Percentiles rank a stretch among this genome's conserved stretches.
phyloP scores from a whole-genome alignment of 64 coral and sea anemone species.

The Acropora yongei region DNA sequence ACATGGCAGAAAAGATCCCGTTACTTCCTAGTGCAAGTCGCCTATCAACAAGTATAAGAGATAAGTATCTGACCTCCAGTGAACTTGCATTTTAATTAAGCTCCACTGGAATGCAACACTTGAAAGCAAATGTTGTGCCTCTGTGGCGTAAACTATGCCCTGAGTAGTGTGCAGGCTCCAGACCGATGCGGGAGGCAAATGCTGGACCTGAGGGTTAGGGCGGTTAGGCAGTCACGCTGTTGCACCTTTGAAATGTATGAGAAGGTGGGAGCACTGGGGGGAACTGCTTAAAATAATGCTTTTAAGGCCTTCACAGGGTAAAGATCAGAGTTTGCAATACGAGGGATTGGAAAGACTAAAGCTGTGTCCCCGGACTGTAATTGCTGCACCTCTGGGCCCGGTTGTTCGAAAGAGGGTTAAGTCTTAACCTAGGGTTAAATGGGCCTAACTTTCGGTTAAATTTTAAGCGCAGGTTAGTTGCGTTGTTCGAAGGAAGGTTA shows the following conservation, averaged over 20 bases:
- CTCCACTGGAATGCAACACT: background rate
- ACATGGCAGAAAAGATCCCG: too few species aligned
- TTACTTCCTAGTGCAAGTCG: too few species aligned
- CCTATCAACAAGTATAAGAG: background rate
- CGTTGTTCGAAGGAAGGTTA: too few species aligned
- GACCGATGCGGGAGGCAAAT: background rate
- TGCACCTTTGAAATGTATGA: background rate
- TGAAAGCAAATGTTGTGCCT: background rate
- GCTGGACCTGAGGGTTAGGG: too few species aligned
- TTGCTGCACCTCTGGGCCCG: background rate
- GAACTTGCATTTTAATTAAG: background rate
- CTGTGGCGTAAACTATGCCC: slow-evolving; percentile 24
- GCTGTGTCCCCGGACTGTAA: background rate
- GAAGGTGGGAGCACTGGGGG: background rate
- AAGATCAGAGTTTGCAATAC: background rate
- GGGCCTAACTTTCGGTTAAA: too few species aligned
- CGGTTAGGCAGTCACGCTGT: background rate
- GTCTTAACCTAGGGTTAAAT: too few species aligned
- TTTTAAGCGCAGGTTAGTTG: too few species aligned
- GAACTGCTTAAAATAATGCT: background rate
- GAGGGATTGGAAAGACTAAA: slow-evolving; percentile 1
- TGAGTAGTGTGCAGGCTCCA: slow-evolving; percentile 9
- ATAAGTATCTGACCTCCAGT: background rate
- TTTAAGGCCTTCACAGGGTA: background rate
- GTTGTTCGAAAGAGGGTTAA: too few species aligned